Evolutionary conservation across 1,140 invertebrate species (phyloP), one percentile per base, ranked within the genome.

Genomic region (Diorhabda elongata): DNA sequence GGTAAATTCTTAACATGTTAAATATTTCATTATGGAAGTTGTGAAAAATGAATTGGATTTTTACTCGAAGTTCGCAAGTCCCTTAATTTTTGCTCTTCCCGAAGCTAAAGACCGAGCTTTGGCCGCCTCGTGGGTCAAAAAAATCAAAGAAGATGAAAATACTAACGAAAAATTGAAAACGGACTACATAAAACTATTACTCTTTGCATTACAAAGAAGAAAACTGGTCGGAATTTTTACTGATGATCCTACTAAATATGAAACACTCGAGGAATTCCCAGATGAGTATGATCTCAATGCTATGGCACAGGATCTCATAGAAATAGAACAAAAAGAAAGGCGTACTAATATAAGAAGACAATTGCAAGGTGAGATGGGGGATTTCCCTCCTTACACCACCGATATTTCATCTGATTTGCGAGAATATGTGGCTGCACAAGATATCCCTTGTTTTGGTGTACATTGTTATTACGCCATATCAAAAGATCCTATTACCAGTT

Each of bases 381-480:
- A 75, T 59, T 74, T 58, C 66, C 75, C 76, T 41, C 71, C 75
- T 7, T 77, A 75, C 47, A 73, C 66, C 7, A 74, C 75, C n/a
- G 80, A 80, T 69, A 74, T 72, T 68, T 80, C 78, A 1, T 72
- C 76, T 6, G 78, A 81, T 73, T 65, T 80, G 5, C 66, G 73
- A 9, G 78, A 81, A 69, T 82, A 79, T 61, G 78, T 76, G 0
- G 76, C 80, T 4, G 75, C 77, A 8, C 81, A 82, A 63, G 77
- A 79, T 61, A 82, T 82, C 56, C 80, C 80, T 41, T 76, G 81
- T 65, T 82, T 82, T 65, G 81, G 81, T 3, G 73, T 79, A 26
- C 81, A 82, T 56, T 78, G 74, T 6, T 82, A 78, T 69, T 82
- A 81, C 61, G 81, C 81, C 4, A 72, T 81, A 9, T 82, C 81